Conservation (phyloP, 2,113 vertebrate species). For the Periophthalmodon schlosseri region DNA sequence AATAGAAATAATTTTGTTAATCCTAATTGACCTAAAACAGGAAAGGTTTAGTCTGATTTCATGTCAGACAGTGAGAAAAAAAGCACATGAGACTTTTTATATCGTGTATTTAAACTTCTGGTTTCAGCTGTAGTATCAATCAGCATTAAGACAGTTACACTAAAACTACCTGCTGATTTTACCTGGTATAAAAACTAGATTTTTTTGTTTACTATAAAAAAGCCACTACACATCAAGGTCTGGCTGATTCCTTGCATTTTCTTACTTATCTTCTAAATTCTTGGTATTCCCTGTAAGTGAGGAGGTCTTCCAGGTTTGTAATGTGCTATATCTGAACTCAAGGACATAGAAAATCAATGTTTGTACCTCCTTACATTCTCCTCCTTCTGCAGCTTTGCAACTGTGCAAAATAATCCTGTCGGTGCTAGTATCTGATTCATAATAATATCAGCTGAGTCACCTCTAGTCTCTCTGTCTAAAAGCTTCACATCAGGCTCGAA, state of each 20-base stretch:
- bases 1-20: no score
- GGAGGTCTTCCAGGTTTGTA: constrained; percentile 7
- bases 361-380: constrained; percentile 8
- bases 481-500: no score
- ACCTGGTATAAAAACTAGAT: not conserved
- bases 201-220: not conserved
- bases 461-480: no score
- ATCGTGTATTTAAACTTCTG: no score
- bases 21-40: no score
- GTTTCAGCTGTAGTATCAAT: no score
- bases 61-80: no score
- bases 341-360: constrained; percentile 38
- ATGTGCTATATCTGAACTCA: constrained; percentile 30
- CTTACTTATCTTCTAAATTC: constrained; percentile 4
- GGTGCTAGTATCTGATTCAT: not conserved
- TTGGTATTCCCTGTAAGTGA: constrained; percentile 8
- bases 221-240: not conserved
- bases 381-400: constrained; percentile 5
- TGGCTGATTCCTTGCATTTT: not conserved
- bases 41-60: no score
- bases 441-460: not conserved
- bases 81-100: no score
- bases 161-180: not conserved
- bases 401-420: not conserved
- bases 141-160: not conserved